Percentiles rank a stretch among this genome's conserved stretches.
Evolutionary conservation across 2,888 invertebrate genomes (phyloP).

Genomic region (Malthinus flaveolus): DNA sequence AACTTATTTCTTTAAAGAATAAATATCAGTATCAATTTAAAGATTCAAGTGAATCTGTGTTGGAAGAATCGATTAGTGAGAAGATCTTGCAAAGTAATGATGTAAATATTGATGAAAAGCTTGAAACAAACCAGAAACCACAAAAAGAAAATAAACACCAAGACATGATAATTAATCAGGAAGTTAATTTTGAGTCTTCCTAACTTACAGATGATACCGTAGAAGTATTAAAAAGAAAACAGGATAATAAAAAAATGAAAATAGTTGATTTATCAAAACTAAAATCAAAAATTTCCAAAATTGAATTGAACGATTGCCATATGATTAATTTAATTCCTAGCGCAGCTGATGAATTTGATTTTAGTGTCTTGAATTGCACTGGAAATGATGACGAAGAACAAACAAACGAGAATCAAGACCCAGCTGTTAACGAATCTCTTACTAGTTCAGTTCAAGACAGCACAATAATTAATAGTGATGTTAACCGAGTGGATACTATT

Average conservation of each 20-base stretch:
- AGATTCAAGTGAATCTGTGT: neutral
- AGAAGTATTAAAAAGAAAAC: neutral
- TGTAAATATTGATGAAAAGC: neutral
- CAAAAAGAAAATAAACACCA: too few relatives aligned
- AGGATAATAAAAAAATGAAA: neutral
- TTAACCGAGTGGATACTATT: neutral
- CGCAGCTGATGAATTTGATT: conserved; percentile 39
- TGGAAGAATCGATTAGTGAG: neutral
- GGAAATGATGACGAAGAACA: neutral
- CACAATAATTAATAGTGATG: neutral
- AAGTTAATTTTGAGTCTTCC: neutral
- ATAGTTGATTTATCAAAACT: neutral
- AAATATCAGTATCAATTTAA: neutral
- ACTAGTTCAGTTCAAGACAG: too few relatives aligned
- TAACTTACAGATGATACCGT: neutral
- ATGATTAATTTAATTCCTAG: conserved; percentile 40
- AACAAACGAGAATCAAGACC: neutral
- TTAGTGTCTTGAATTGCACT: conserved; percentile 6
- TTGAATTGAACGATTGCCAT: conserved; percentile 33
- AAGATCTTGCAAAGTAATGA: neutral
- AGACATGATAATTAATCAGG: neutral
- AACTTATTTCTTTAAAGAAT: conserved; percentile 20
- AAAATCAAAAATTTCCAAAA: conserved; percentile 34
- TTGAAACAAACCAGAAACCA: neutral
- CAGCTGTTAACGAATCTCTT: too few relatives aligned